A percentile compares a stretch with the other conserved stretches of the same genome.
These are phyloP conservation scores for Enchytraeus crypticus DNA, from an alignment of 2,888 invertebrate genomes.

Conservation along the genomic window DNA sequence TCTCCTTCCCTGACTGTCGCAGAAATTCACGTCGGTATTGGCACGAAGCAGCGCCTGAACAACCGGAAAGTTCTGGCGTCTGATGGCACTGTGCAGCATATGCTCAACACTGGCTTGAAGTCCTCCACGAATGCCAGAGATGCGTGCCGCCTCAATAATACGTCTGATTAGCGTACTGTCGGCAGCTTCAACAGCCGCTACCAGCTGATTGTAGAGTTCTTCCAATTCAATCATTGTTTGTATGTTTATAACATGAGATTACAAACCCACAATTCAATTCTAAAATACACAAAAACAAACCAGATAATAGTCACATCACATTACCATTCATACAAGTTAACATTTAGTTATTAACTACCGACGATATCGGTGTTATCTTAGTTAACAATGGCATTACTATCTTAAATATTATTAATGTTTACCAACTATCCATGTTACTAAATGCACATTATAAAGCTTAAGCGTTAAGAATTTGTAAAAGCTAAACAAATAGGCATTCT, in stretches of 20 bases:
- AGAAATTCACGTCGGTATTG: not conserved
- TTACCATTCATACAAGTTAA: too few species aligned
- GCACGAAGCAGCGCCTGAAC: not conserved
- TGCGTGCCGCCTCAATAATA: not conserved
- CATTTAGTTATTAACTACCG: too few species aligned
- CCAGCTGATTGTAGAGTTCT: not conserved
- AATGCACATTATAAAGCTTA: too few species aligned
- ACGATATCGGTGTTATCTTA: not conserved
- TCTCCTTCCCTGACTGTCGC: constrained; percentile 6
- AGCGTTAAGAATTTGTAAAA: too few species aligned
- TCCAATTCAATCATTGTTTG: not conserved
- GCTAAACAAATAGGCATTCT: too few species aligned
- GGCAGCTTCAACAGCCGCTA: not conserved
- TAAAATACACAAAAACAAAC: too few species aligned
- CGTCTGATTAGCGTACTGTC: not conserved
- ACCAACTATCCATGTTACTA: too few species aligned
- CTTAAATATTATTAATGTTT: too few species aligned
- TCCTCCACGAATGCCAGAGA: not conserved
- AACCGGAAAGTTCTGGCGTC: not conserved
- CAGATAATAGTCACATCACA: too few species aligned
- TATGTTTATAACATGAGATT: too few species aligned
- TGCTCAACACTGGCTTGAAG: not conserved
- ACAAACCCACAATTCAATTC: too few species aligned
- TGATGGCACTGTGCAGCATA: not conserved
- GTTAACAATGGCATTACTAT: not conserved